These are phyloP conservation scores for Darevskia nairensis DNA, from an alignment of 2,797 vertebrate species.

Conservation along the genomic window DNA sequence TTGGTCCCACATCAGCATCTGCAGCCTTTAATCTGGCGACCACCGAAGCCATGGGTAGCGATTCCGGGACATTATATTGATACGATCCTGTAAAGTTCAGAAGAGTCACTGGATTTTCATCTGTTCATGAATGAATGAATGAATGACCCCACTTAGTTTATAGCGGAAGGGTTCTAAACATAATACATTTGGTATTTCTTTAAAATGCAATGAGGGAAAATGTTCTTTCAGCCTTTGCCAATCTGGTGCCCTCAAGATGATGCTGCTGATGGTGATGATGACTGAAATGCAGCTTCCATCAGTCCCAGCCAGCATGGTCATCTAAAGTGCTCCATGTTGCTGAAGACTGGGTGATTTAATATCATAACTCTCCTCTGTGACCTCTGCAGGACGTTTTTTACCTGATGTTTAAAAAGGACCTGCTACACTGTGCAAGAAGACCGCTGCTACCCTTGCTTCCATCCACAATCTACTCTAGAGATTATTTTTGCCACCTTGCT, in stretches of 20 bases:
- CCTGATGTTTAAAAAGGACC: too few relatives aligned
- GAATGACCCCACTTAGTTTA: background rate
- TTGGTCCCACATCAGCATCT: conserved; percentile 90
- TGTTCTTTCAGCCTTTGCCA: background rate
- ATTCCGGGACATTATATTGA: conserved; percentile 91
- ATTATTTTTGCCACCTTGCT: background rate
- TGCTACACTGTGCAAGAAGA: background rate
- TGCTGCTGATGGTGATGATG: background rate
- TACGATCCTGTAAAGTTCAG: conserved; percentile 86
- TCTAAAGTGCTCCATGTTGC: too few relatives aligned
- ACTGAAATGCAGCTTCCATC: background rate
- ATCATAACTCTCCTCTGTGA: background rate
- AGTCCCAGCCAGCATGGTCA: too few relatives aligned
- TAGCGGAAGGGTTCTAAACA: background rate
- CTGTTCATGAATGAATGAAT: background rate
- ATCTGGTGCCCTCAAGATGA: background rate
- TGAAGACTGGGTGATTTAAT: too few relatives aligned
- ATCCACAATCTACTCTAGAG: background rate
- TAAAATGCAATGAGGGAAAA: background rate
- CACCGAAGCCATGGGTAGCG: conserved; percentile 87
- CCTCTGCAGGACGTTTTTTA: background rate
- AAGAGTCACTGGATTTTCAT: conserved; percentile 53
- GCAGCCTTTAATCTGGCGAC: conserved; percentile 93
- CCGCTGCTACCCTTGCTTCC: too few relatives aligned
- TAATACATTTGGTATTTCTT: background rate